A percentile compares a stretch with the other conserved stretches of the same genome.
Conservation (phyloP, 1,140 invertebrate species). For the Homarus americanus region DNA sequence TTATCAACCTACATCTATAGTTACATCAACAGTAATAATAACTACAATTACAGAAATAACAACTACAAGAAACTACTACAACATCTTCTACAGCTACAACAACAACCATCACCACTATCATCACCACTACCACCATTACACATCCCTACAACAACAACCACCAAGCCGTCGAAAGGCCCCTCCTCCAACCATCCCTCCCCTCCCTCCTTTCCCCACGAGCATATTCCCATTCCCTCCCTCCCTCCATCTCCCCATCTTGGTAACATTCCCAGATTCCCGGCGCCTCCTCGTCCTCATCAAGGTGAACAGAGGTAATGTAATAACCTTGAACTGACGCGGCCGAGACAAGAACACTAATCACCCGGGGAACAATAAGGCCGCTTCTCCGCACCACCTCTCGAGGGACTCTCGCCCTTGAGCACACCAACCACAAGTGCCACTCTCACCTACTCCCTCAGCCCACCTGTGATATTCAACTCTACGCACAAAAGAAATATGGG, state of each 20-base stretch:
- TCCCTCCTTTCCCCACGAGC: too few relatives aligned
- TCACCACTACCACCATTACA: too few relatives aligned
- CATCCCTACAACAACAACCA: too few relatives aligned
- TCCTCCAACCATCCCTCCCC: too few relatives aligned
- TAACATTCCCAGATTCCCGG: constrained; percentile 46
- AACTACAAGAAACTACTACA: too few relatives aligned
- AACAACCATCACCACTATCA: too few relatives aligned
- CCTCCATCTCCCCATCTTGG: constrained; percentile 54
- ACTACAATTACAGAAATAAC: too few relatives aligned
- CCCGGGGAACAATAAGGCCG: constrained; percentile 46
- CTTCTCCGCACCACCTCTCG: background rate
- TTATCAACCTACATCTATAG: too few relatives aligned
- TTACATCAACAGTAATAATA: too few relatives aligned
- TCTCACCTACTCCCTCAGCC: background rate
- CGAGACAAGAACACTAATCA: constrained; percentile 73
- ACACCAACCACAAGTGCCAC: background rate
- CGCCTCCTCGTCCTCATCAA: constrained; percentile 54
- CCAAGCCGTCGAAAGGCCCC: too few relatives aligned
- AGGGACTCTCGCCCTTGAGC: background rate
- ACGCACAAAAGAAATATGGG: constrained; percentile 68
- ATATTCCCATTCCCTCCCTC: too few relatives aligned
- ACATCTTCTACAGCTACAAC: too few relatives aligned
- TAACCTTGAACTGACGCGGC: constrained; percentile 70
- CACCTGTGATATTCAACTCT: constrained; percentile 60
- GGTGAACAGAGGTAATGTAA: constrained; percentile 67